Percentiles rank a stretch among this genome's conserved stretches.
Conservation (phyloP, 2,888 invertebrate species). For the Steinernema carpocapsae region DNA sequence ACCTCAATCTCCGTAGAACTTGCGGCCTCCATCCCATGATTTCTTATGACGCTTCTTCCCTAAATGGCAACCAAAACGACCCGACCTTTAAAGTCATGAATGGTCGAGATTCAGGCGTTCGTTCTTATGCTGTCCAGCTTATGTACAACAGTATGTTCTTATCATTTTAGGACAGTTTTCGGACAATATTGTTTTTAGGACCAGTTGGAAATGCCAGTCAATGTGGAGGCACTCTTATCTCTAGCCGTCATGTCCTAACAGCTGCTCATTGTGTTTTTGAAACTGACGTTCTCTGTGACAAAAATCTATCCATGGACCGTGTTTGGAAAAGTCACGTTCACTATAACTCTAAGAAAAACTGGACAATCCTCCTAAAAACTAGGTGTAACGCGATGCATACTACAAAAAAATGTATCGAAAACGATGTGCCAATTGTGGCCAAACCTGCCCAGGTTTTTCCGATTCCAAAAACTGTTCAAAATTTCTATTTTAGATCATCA, state of each 20-base stretch:
- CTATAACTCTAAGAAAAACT: not conserved
- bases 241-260: constrained; percentile 4
- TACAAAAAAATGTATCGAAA: not conserved
- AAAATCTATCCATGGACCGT: not conserved
- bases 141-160: not conserved
- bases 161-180: not conserved
- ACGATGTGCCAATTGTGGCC: not conserved
- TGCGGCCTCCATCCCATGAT: not conserved
- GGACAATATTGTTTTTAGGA: not conserved
- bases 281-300: not conserved
- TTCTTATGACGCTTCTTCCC: not conserved
- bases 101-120: not conserved
- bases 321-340: not conserved
- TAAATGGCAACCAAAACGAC: not conserved
- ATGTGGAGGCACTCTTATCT: constrained; percentile 7
- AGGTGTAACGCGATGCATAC: not conserved
- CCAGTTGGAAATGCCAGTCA: not conserved
- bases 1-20: not conserved
- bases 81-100: not conserved
- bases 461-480: not conserved
- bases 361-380: not conserved
- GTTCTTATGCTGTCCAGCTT: not conserved
- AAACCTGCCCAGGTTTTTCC: not conserved
- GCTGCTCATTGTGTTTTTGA: constrained; percentile 7
- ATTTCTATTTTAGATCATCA: not conserved